Evolutionary conservation across 2,113 vertebrate genomes (phyloP).

Genomic region (Indicator indicator): DNA sequence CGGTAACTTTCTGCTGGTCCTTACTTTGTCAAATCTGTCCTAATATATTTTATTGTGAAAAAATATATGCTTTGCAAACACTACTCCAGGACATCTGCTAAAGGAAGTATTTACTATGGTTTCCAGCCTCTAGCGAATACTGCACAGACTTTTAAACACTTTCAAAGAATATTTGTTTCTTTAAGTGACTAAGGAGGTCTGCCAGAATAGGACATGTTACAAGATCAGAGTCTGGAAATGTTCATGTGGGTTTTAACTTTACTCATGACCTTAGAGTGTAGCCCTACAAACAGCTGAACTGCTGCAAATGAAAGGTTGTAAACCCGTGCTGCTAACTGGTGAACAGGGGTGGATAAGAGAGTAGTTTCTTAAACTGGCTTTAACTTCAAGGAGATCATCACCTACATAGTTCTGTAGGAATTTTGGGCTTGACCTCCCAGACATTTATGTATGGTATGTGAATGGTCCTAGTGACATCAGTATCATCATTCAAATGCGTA

Average conservation of each 20-base stretch:
- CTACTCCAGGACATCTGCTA: neutral
- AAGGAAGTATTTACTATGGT: neutral
- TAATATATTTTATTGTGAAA: neutral
- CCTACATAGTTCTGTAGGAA: neutral
- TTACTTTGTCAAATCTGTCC: neutral
- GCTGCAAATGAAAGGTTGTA: neutral
- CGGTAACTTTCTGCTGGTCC: neutral
- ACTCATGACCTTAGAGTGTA: neutral
- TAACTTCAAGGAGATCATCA: neutral
- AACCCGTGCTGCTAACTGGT: neutral
- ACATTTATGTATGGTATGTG: neutral
- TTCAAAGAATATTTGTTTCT: neutral
- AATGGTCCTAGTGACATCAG: neutral
- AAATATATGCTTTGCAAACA: neutral
- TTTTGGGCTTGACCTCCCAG: neutral
- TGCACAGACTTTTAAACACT: neutral
- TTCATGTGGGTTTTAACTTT: neutral
- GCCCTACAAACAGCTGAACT: neutral
- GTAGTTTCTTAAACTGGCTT: neutral
- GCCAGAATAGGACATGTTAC: neutral
- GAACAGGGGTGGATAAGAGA: neutral
- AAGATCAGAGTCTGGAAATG: neutral
- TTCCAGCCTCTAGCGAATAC: neutral
- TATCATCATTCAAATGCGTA: neutral
- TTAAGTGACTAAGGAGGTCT: neutral